Base-by-base conservation (phyloP, 2,888 invertebrate species). In the Lasioglossum leucozonium region DNA sequence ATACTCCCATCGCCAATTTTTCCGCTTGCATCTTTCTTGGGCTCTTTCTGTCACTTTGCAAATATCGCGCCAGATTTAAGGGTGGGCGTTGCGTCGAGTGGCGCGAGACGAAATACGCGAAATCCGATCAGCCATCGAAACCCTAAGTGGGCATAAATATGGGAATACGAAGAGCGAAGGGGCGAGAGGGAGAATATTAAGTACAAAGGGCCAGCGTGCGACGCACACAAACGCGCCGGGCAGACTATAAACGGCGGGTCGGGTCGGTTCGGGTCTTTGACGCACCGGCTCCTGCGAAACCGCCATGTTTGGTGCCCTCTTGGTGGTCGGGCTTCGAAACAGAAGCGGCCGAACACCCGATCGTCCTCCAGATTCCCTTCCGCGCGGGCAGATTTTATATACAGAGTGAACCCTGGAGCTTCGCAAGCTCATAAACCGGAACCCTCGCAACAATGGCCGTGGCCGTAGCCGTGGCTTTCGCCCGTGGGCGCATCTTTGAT, bases 401-500 rank as follows among this genome's bases (percentile, higher is more conserved):
- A 74, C 73, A 78, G 62, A 74, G 67, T 79, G 79, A 81, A 81
- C 72, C 77, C 55, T 51, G 71, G 22, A 75, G 79, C 18, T 79
- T 73, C 84, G 87, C 73, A 82, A 82, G 85, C 88, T 89, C 88
- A 87, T 91, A 90, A 92, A 92, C 87, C 82, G 83, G 87, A 89
- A 87, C 85, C 87, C 84, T 81, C 37, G 13, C 81, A 84, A 91
- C 91, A 88, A 91, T 88, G 87, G 84, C 86, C 83, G 83, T 78
- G 84, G 47, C 79, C 82, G 34, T 34, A 34, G 34, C 34, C 34
- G 87, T 55, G 72, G 85, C 86, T 90, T 88, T 67, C 78, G 83
- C 83, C 89, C 78, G 79, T 83, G 86, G 62, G 87, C 88, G 87
- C 91, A 89, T 92, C 92, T 91, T 92, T 92, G 89, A 91, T 89